Conservation (phyloP, 2,888 invertebrate genomes). For the Plebejus anna region DNA sequence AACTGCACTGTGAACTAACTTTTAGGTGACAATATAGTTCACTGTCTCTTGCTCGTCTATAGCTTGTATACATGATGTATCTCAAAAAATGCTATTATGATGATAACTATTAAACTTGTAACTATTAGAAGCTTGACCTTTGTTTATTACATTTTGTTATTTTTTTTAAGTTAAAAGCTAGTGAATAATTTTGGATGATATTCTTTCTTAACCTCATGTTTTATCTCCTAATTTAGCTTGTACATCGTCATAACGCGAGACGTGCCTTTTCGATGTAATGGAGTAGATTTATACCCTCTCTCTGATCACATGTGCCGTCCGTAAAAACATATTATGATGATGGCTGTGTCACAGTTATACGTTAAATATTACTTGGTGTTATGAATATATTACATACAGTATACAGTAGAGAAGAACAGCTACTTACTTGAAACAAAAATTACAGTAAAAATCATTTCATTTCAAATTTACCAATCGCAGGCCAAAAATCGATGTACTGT, state of each 20-base stretch:
- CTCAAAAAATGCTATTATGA: too few relatives aligned
- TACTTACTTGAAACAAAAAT: slow-evolving; percentile 21
- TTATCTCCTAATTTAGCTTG: neutral
- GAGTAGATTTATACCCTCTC: slow-evolving; percentile 1
- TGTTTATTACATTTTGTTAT: neutral
- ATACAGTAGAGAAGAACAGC: neutral
- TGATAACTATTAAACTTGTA: too few relatives aligned
- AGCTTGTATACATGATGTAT: too few relatives aligned
- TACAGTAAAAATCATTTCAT: neutral
- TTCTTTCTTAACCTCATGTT: neutral
- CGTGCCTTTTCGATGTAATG: neutral
- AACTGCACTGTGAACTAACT: too few relatives aligned
- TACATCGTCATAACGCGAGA: neutral
- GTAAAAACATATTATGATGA: slow-evolving; percentile 18
- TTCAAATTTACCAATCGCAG: neutral
- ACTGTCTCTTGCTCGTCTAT: neutral
- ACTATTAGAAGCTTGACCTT: neutral
- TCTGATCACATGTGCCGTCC: slow-evolving; percentile 5
- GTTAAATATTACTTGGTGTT: neutral
- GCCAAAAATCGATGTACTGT: neutral
- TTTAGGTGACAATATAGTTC: too few relatives aligned
- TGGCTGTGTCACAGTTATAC: neutral
- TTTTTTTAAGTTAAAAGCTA: too few relatives aligned
- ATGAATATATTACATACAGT: neutral
- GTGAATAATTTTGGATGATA: too few relatives aligned